A percentile compares a stretch with the other conserved stretches of the same genome.
phyloP scores from a whole-genome alignment of 2,888 invertebrate species.

The Hypena proboscidalis region DNA sequence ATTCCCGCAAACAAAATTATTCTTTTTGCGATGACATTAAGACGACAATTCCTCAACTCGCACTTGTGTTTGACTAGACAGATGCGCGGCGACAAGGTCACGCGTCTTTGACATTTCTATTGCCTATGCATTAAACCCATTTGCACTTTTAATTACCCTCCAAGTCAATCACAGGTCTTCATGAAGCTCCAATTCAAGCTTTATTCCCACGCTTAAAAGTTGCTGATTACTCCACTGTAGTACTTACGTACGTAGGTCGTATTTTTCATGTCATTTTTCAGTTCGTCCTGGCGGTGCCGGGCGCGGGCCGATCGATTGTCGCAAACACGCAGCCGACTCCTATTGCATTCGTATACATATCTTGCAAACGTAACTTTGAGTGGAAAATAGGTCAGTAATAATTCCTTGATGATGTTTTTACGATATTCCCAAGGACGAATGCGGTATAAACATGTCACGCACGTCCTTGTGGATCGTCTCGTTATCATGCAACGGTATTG shows the following conservation, averaged over 20 bases:
- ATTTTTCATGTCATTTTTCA: slow-evolving; percentile 67
- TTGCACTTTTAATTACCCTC: no score
- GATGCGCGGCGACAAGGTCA: no score
- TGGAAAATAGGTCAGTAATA: slow-evolving; percentile 49
- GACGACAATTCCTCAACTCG: no score
- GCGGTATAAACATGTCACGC: slow-evolving; percentile 19
- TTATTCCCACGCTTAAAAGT: no score
- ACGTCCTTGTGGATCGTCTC: slow-evolving; percentile 34
- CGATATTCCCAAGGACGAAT: slow-evolving; percentile 34
- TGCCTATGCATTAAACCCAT: no score
- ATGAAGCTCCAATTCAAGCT: no score
- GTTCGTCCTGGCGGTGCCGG: slow-evolving; percentile 72
- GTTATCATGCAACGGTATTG: slow-evolving; percentile 7
- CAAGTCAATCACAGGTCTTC: no score
- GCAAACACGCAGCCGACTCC: slow-evolving; percentile 54
- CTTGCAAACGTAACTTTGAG: slow-evolving; percentile 26
- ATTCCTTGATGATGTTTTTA: slow-evolving; percentile 23
- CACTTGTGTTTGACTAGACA: no score
- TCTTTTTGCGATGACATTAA: no score
- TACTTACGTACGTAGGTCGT: neutral
- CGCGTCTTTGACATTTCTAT: no score
- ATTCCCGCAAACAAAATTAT: no score
- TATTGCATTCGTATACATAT: slow-evolving; percentile 50
- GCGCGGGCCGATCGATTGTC: slow-evolving; percentile 71
- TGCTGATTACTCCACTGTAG: no score